These are phyloP conservation scores for Prionace glauca DNA, from an alignment of 2,797 vertebrate species.

Conservation along the genomic window DNA sequence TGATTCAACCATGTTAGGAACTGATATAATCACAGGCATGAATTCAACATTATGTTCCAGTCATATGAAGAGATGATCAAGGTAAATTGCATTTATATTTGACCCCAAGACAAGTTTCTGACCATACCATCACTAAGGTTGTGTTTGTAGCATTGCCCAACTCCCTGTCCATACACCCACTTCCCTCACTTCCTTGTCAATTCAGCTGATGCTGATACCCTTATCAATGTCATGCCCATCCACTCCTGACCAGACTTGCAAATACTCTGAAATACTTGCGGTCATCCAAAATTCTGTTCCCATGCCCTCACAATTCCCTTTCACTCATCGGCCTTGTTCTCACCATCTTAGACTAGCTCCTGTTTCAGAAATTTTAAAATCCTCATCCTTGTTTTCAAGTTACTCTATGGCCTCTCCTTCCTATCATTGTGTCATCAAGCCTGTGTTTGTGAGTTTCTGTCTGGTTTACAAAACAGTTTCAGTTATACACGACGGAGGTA, in stretches of 20 bases:
- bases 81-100: constrained; percentile 46
- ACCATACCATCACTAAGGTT: neutral
- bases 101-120: neutral
- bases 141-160: neutral
- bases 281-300: neutral
- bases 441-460: too few relatives aligned
- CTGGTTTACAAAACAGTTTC: too few relatives aligned
- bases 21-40: constrained; percentile 55
- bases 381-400: neutral
- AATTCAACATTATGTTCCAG: constrained; percentile 61
- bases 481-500: too few relatives aligned
- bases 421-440: neutral
- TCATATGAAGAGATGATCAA: constrained; percentile 62
- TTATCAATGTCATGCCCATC: neutral
- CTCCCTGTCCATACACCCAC: too few relatives aligned
- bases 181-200: too few relatives aligned
- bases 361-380: neutral
- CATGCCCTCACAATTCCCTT: neutral
- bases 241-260: neutral
- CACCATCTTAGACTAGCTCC: neutral
- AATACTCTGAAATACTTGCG: neutral
- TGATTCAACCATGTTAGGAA: constrained; percentile 61
- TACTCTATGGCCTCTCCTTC: neutral
- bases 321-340: neutral
- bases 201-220: neutral